These are phyloP conservation scores for Knipowitschia caucasica DNA, from an alignment of 2,797 vertebrate genomes.

Conservation along the genomic window DNA sequence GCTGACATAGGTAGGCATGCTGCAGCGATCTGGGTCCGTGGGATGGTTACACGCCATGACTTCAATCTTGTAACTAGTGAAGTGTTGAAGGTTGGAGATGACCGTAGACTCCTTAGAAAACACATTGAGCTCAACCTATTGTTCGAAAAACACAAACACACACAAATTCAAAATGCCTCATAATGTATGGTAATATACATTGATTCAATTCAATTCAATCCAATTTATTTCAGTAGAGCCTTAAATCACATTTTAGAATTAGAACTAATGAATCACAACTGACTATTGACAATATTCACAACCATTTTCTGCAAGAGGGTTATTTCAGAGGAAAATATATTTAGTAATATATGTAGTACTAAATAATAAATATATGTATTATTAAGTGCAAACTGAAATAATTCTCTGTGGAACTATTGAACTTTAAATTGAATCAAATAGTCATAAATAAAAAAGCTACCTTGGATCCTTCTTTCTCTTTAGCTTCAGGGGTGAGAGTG, in stretches of 20 bases:
- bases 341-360: not conserved
- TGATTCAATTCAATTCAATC: too few relatives aligned
- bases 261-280: too few relatives aligned
- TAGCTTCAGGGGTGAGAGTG: slow-evolving; percentile 45
- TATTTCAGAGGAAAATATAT: too few relatives aligned
- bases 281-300: too few relatives aligned
- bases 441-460: slow-evolving; percentile 20
- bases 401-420: too few relatives aligned
- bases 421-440: too few relatives aligned
- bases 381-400: too few relatives aligned
- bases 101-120: slow-evolving; percentile 85
- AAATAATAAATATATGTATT: not conserved
- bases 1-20: slow-evolving; percentile 87
- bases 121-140: slow-evolving; percentile 74
- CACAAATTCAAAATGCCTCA: not conserved
- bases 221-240: too few relatives aligned
- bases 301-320: too few relatives aligned
- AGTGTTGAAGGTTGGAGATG: slow-evolving; percentile 90
- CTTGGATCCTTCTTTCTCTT: slow-evolving; percentile 68
- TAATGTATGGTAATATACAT: not conserved
- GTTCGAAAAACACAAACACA: not conserved
- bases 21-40: slow-evolving; percentile 76
- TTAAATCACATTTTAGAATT: too few relatives aligned
- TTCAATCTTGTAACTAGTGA: slow-evolving; percentile 95
- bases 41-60: slow-evolving; percentile 93